phyloP scores from a whole-genome alignment of 1,140 invertebrate genomes.

The Glomeris maerens region DNA sequence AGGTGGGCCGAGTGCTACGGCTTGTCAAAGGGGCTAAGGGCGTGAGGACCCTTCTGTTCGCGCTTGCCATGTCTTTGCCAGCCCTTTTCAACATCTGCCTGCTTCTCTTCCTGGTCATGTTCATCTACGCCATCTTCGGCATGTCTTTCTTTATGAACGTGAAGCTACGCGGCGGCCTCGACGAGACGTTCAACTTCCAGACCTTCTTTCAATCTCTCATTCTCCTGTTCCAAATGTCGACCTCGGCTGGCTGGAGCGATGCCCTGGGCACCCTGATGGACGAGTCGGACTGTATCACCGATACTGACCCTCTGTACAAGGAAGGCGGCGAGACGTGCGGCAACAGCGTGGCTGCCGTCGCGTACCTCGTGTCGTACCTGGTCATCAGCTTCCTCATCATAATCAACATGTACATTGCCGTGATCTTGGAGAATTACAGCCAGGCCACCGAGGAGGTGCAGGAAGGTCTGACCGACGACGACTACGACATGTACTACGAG shows the following conservation, averaged over 20 bases:
- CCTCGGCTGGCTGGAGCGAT: constrained; percentile 92
- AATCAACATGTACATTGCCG: constrained; percentile 99
- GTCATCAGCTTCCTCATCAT: constrained; percentile 97
- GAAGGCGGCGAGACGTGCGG: constrained; percentile 83
- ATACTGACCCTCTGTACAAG: constrained; percentile 70
- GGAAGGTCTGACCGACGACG: constrained; percentile 93
- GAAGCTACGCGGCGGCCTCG: constrained; percentile 70
- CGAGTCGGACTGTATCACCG: constrained; percentile 76
- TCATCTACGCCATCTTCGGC: constrained; percentile 97
- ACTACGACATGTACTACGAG: constrained; percentile 99
- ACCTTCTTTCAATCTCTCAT: constrained; percentile 98
- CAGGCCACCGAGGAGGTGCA: constrained; percentile 97
- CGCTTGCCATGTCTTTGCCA: constrained; percentile 92
- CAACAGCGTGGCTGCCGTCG: constrained; percentile 78
- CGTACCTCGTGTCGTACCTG: constrained; percentile 86
- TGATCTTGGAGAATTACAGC: constrained; percentile 97
- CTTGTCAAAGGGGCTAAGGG: constrained; percentile 95
- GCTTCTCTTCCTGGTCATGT: constrained; percentile 94
- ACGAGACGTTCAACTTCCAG: constrained; percentile 96
- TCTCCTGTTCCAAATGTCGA: constrained; percentile 94
- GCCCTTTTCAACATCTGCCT: constrained; percentile 98
- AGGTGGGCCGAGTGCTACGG: constrained; percentile 90
- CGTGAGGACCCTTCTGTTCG: constrained; percentile 90
- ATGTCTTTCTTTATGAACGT: constrained; percentile 99
- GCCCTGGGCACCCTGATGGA: constrained; percentile 92